Evolutionary conservation across 2,113 vertebrate species (phyloP).

Genomic region (Grammomys surdaster): DNA sequence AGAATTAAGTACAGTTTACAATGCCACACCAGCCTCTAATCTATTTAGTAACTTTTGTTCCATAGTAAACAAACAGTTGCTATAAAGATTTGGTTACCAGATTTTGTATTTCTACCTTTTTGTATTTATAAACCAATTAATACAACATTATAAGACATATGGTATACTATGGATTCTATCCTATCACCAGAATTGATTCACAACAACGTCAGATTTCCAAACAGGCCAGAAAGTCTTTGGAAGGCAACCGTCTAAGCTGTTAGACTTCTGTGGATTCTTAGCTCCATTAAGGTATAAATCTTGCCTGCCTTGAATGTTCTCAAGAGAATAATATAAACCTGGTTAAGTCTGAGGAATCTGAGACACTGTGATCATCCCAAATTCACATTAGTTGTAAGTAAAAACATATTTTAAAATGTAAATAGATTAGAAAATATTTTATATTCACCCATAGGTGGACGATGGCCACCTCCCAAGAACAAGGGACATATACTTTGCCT

Average conservation of each 20-base stretch:
- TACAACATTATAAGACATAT: background rate
- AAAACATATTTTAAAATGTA: slow-evolving; percentile 63
- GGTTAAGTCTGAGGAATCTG: slow-evolving; percentile 13
- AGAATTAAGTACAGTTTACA: background rate
- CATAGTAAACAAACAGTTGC: background rate
- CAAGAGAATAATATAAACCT: slow-evolving; percentile 52
- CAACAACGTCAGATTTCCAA: background rate
- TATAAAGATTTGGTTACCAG: background rate
- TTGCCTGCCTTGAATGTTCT: slow-evolving; percentile 50
- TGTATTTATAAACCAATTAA: background rate
- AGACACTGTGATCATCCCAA: slow-evolving; percentile 56
- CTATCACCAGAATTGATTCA: background rate
- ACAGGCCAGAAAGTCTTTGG: background rate
- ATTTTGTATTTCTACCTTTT: background rate
- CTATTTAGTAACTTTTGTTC: background rate
- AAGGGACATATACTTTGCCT: background rate
- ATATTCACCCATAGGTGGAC: slow-evolving; percentile 29
- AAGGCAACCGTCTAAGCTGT: background rate
- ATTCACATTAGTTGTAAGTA: slow-evolving; percentile 21
- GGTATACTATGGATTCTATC: no score
- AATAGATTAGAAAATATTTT: slow-evolving; percentile 64
- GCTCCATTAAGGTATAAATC: slow-evolving; percentile 13
- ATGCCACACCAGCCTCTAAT: background rate
- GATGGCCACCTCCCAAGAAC: slow-evolving; percentile 19
- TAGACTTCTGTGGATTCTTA: slow-evolving; percentile 12